Evolutionary conservation across 92 coral and sea anemone species (phyloP).

Genomic region (Parazoanthus atlanticus): DNA sequence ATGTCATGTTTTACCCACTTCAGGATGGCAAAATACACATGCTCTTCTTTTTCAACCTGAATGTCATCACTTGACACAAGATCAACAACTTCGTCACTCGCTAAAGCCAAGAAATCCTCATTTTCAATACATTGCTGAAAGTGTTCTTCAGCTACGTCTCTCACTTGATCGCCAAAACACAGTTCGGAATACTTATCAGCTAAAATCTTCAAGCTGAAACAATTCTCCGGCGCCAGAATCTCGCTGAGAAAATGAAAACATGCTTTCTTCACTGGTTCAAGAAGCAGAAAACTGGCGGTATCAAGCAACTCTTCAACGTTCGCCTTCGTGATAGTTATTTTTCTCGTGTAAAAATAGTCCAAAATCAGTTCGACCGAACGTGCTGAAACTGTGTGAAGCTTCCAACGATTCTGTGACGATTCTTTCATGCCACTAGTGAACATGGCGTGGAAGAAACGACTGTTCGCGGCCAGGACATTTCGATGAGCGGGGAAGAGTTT

Average conservation of each 20-base stretch:
- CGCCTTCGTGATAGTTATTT: constrained; percentile 15
- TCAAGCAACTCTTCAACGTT: constrained; percentile 41
- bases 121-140: constrained; percentile 39
- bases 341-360: constrained; percentile 40
- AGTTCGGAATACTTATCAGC: constrained; percentile 45
- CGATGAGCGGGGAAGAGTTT: constrained; percentile 40
- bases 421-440: constrained; percentile 44
- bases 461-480: constrained; percentile 43
- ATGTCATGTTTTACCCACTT: constrained; percentile 46
- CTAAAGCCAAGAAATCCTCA: constrained; percentile 34
- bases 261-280: constrained; percentile 40
- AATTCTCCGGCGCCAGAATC: constrained; percentile 41
- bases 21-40: constrained; percentile 40
- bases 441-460: constrained; percentile 46
- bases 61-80: constrained; percentile 42
- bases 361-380: constrained; percentile 38
- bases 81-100: constrained; percentile 33
- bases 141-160: constrained; percentile 37
- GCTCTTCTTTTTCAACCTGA: constrained; percentile 49
- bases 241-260: constrained; percentile 45
- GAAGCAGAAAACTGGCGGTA: constrained; percentile 37
- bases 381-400: constrained; percentile 40
- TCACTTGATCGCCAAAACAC: constrained; percentile 38
- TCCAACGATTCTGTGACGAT: constrained; percentile 43
- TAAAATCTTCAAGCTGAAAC: constrained; percentile 41